Percentiles rank a stretch among this genome's conserved stretches.
phyloP scores from a whole-genome alignment of 23 tunicate genomes.

The Styela clava region DNA sequence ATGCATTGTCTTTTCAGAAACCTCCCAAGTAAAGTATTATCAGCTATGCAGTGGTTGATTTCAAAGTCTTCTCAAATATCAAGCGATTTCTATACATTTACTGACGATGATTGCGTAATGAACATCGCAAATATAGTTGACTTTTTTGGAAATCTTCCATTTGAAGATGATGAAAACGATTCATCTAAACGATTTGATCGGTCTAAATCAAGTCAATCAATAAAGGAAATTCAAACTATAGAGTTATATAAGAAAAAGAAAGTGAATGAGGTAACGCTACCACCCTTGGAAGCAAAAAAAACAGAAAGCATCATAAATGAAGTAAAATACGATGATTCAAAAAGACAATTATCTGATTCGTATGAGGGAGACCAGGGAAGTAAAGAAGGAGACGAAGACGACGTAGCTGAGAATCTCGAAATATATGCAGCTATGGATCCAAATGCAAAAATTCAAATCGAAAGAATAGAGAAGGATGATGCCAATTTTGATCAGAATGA shows the following conservation, averaged over 20 bases:
- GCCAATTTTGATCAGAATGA: neutral
- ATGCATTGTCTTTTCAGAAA: constrained; percentile 23
- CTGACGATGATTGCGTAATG: constrained; percentile 77
- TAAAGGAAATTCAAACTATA: constrained; percentile 15
- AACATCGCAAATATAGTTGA: constrained; percentile 29
- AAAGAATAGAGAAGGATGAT: neutral
- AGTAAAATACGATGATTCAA: neutral
- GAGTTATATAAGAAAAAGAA: constrained; percentile 2
- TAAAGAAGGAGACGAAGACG: neutral
- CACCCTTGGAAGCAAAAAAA: neutral
- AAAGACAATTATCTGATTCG: too few relatives aligned
- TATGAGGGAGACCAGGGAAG: too few relatives aligned
- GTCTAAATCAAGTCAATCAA: neutral
- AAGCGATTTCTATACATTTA: constrained; percentile 37
- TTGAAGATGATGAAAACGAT: neutral
- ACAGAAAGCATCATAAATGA: neutral
- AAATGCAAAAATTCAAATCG: neutral
- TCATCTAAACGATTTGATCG: neutral
- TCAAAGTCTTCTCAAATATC: neutral
- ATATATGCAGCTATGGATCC: constrained; percentile 11
- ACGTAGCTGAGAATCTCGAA: constrained; percentile 4
- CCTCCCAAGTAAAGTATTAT: constrained; percentile 23
- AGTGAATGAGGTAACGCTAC: neutral
- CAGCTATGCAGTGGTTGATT: constrained; percentile 30
- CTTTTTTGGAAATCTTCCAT: constrained; percentile 26